phyloP scores from a whole-genome alignment of 2,113 vertebrate genomes.

The Oreotrochilus melanogaster region DNA sequence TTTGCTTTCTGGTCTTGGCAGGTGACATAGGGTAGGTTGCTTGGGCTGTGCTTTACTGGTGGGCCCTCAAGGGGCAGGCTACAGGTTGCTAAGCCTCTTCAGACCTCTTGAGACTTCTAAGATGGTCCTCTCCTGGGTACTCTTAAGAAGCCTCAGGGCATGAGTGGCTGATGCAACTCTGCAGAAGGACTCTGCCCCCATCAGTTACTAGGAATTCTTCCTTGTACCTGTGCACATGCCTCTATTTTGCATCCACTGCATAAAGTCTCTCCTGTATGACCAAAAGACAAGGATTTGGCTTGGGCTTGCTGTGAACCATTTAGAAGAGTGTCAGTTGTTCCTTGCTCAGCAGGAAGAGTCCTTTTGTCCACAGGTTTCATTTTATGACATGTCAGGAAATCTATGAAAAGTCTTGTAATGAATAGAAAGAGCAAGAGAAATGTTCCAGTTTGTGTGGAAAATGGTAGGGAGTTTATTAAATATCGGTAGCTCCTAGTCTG shows the following conservation, averaged over 20 bases:
- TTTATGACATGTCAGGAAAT: neutral
- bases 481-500: neutral
- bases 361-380: neutral
- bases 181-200: neutral
- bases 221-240: accelerated
- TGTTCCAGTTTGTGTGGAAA: neutral
- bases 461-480: neutral
- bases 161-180: neutral
- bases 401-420: neutral
- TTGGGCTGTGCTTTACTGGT: neutral
- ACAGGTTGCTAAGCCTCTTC: neutral
- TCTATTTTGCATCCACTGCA: accelerated
- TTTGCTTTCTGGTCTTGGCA: neutral
- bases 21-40: accelerated
- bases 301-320: neutral
- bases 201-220: neutral
- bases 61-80: neutral
- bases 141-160: neutral
- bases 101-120: neutral
- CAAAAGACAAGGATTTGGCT: neutral
- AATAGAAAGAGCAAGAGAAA: neutral
- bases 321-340: neutral
- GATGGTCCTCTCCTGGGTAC: neutral
- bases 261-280: neutral
- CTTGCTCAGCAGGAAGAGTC: neutral